Percentiles rank a stretch among this genome's conserved stretches.
Evolutionary conservation across 53 echinoderm and acorn worm genomes (phyloP).

Genomic region (Crossaster papposus): DNA sequence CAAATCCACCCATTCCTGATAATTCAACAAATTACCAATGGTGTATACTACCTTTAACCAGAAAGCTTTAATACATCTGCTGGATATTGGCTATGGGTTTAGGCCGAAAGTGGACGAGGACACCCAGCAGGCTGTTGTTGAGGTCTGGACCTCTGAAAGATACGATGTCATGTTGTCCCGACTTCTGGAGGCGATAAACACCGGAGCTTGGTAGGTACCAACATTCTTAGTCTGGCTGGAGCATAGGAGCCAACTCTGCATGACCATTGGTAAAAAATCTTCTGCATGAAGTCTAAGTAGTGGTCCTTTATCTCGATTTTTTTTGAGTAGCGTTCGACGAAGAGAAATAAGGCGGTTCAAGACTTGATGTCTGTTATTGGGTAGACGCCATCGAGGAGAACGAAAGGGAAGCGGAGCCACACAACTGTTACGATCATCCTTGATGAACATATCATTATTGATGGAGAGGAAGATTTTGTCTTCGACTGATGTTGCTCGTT

Average conservation of each 20-base stretch:
- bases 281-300: constrained; percentile 52
- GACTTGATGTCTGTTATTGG: constrained; percentile 54
- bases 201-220: constrained; percentile 60
- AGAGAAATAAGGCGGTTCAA: constrained; percentile 54
- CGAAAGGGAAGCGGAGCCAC: constrained; percentile 56
- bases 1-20: no score
- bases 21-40: no score
- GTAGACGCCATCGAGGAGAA: constrained; percentile 25
- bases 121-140: constrained; percentile 53
- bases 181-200: constrained; percentile 41
- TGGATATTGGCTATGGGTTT: constrained; percentile 51
- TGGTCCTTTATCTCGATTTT: constrained; percentile 42
- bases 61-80: constrained; percentile 46
- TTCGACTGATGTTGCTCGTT: constrained; percentile 29
- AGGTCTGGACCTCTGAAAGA: constrained; percentile 58
- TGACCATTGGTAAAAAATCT: constrained; percentile 40
- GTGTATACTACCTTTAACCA: no score
- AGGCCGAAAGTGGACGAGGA: constrained; percentile 38
- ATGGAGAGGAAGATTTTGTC: constrained; percentile 46
- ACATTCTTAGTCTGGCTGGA: constrained; percentile 41
- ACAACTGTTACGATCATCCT: constrained; percentile 32
- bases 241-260: constrained; percentile 39
- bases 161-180: constrained; percentile 14
- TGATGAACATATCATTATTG: constrained; percentile 31
- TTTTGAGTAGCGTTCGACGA: constrained; percentile 29